Percentiles rank a stretch among this genome's conserved stretches.
These are phyloP conservation scores for Amphibalanus amphitrite DNA, from an alignment of 1,140 invertebrate genomes.

Conservation along the genomic window DNA sequence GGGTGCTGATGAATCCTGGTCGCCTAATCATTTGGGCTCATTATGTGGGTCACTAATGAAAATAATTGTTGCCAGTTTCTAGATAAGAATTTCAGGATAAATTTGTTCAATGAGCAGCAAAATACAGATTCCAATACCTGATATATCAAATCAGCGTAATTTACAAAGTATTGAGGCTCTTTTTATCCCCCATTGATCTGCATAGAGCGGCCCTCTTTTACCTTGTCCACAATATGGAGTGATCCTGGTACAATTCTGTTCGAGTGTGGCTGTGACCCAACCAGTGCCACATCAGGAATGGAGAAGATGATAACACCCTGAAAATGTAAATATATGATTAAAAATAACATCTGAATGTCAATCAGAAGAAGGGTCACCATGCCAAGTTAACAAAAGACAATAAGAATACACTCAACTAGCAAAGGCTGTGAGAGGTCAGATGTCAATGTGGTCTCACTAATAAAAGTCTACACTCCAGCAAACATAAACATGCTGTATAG, in stretches of 20 bases:
- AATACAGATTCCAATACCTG: neutral
- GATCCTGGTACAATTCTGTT: neutral
- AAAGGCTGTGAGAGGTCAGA: too few relatives aligned
- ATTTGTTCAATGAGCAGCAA: neutral
- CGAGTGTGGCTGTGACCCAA: neutral
- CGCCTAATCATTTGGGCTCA: too few relatives aligned
- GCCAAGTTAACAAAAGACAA: too few relatives aligned
- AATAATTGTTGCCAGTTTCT: too few relatives aligned
- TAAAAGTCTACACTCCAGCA: too few relatives aligned
- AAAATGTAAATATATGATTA: neutral
- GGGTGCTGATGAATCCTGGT: too few relatives aligned
- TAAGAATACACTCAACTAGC: too few relatives aligned
- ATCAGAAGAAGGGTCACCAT: too few relatives aligned
- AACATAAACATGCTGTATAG: too few relatives aligned
- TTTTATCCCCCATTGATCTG: neutral
- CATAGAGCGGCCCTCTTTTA: neutral
- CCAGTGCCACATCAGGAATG: neutral
- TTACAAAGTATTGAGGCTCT: neutral
- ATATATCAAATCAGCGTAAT: neutral
- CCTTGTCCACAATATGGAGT: neutral
- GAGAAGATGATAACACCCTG: neutral
- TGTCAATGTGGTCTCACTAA: too few relatives aligned
- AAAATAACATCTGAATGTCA: too few relatives aligned
- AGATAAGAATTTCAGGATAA: neutral
- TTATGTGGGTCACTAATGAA: too few relatives aligned